Evolutionary conservation across 2,113 vertebrate species (phyloP), one percentile per base, ranked within the genome.

Genomic region (Coregonus clupeaformis): DNA sequence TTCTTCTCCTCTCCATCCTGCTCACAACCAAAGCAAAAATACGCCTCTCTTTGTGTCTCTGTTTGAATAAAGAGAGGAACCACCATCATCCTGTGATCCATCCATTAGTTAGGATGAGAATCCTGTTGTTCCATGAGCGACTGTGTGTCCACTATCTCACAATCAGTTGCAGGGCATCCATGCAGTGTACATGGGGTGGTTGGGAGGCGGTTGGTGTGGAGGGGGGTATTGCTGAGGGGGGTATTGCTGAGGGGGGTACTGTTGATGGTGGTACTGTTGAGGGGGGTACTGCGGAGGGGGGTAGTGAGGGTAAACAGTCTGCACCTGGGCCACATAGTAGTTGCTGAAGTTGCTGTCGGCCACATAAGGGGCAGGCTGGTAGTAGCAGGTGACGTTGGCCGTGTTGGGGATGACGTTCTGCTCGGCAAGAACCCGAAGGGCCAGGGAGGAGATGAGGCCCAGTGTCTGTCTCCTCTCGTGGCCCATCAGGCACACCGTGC

Each of bases 401-500:
- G 97, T 94, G 1, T 96, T 98, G 77, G 96, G 97, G 82, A 99
- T 96, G 86, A 96, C 95, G 76, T 98, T 98, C 88, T 98, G 97
- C 92, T 99, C 95, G 0, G 95, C 97, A 75, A 99, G 92, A 71
- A 97, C 96, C 9, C 94, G 93, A 83, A 98, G 92, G 11, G 96
- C 98, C 92, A 99, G 91, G 78, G 95, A 95, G 22, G 95, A 96
- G 92, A 99, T 99, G 80, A 99, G 96, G 84, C 94, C 94, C 80
- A 99, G 93, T 69, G 96, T 96, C 92, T 98, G 96, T 68, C 97
- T 95, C 88, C 96, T 93, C 90, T 99, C 97, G 64, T 98, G 97
- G 80, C 97, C 96, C 98, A 99, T 99, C 91, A 99, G 94, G 90
- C 98, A 99, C 88, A 97, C 96, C 0, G 97, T 99, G 91, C 98